phyloP scores from a whole-genome alignment of 2,888 invertebrate genomes.

The Diabrotica balteata region DNA sequence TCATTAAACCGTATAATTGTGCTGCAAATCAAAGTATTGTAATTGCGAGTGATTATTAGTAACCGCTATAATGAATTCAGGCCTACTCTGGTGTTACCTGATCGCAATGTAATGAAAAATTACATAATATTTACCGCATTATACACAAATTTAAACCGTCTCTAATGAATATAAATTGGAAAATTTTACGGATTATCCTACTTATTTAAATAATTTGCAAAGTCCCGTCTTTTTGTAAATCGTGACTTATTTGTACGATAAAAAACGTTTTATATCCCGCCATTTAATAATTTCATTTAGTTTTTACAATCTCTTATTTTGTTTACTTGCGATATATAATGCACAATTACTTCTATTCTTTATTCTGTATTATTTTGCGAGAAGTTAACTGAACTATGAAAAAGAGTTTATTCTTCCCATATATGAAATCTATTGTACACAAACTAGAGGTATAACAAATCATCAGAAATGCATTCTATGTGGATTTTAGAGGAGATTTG shows the following conservation, averaged over 20 bases:
- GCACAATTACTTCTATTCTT: no score
- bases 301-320: no score
- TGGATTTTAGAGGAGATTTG: no score
- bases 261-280: not conserved
- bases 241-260: not conserved
- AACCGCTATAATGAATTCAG: slow-evolving; percentile 8
- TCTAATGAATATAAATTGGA: slow-evolving; percentile 24
- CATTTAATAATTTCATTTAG: no score
- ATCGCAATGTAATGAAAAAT: slow-evolving; percentile 14
- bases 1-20: slow-evolving; percentile 1
- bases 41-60: slow-evolving; percentile 6
- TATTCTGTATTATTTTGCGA: no score
- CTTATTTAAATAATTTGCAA: slow-evolving; percentile 17
- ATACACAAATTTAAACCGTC: slow-evolving; percentile 19
- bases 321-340: no score
- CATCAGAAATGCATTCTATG: no score
- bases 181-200: slow-evolving; percentile 17
- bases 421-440: no score
- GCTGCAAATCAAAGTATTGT: not conserved
- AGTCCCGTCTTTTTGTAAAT: not conserved
- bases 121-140: slow-evolving; percentile 17
- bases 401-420: no score
- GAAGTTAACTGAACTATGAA: no score
- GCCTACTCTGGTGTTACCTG: not conserved
- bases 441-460: no score